Percentiles rank a stretch among this genome's conserved stretches.
phyloP scores from a whole-genome alignment of 2,113 vertebrate genomes.

The Petaurus breviceps region DNA sequence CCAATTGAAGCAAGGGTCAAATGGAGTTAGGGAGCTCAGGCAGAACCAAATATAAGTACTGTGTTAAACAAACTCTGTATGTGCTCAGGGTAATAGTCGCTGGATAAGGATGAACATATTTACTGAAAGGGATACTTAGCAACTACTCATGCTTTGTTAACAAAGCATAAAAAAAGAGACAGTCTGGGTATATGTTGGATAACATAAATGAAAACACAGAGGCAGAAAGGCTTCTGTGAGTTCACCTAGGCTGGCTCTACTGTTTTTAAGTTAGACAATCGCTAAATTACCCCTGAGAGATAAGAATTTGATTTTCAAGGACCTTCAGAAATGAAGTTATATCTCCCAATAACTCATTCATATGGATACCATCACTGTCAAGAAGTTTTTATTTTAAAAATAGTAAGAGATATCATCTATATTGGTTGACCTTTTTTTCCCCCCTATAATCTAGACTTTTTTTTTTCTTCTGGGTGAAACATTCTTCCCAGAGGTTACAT shows the following conservation, averaged over 20 bases:
- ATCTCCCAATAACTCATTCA: background rate
- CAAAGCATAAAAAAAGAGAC: background rate
- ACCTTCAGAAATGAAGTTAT: background rate
- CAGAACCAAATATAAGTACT: background rate
- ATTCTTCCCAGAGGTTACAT: background rate
- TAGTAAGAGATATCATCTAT: background rate
- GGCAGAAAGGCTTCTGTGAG: background rate
- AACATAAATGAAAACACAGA: background rate
- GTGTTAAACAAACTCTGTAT: background rate
- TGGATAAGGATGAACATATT: background rate
- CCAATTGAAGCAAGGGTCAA: constrained; percentile 13
- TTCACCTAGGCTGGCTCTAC: background rate
- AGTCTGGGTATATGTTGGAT: background rate
- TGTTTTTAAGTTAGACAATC: background rate
- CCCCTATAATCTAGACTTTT: background rate
- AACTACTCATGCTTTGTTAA: background rate
- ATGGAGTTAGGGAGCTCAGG: constrained; percentile 5
- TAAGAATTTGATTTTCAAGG: background rate
- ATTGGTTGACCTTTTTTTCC: background rate
- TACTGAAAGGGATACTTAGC: background rate
- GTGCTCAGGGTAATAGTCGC: background rate
- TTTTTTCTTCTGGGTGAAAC: background rate
- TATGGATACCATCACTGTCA: background rate
- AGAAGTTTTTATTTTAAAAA: background rate
- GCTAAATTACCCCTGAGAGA: background rate